phyloP scores from a whole-genome alignment of 2,888 invertebrate species.

The Lathronympha strigana region DNA sequence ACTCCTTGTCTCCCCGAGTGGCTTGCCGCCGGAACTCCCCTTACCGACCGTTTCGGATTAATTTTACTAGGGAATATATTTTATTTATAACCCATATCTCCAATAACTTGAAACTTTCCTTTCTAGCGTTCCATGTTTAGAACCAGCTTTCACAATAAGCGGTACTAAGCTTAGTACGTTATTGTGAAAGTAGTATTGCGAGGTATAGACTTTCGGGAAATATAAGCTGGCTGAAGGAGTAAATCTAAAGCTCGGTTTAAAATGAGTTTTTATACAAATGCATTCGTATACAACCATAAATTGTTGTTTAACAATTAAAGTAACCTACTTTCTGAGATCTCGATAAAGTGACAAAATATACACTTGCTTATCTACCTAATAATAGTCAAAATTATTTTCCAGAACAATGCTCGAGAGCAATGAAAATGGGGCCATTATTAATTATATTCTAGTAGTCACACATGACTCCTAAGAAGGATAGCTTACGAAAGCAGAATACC shows the following conservation, averaged over 20 bases:
- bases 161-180: background rate
- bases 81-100: conserved; percentile 17
- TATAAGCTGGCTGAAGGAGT: background rate
- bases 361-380: too few relatives aligned
- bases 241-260: background rate
- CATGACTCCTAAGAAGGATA: too few relatives aligned
- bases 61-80: conserved; percentile 28
- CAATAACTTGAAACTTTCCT: conserved; percentile 12
- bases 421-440: too few relatives aligned
- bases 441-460: too few relatives aligned
- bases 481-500: too few relatives aligned
- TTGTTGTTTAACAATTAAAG: too few relatives aligned
- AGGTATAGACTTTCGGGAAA: background rate
- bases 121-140: background rate
- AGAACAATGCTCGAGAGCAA: too few relatives aligned
- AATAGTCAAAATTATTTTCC: too few relatives aligned
- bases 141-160: background rate
- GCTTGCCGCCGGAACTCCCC: background rate
- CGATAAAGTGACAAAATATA: too few relatives aligned
- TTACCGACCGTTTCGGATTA: conserved; percentile 23
- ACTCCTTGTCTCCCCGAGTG: background rate
- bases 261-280: background rate
- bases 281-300: background rate
- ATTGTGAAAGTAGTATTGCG: background rate
- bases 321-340: too few relatives aligned